Evolutionary conservation across 2,797 vertebrate genomes (phyloP).

Genomic region (Alectoris magna): DNA sequence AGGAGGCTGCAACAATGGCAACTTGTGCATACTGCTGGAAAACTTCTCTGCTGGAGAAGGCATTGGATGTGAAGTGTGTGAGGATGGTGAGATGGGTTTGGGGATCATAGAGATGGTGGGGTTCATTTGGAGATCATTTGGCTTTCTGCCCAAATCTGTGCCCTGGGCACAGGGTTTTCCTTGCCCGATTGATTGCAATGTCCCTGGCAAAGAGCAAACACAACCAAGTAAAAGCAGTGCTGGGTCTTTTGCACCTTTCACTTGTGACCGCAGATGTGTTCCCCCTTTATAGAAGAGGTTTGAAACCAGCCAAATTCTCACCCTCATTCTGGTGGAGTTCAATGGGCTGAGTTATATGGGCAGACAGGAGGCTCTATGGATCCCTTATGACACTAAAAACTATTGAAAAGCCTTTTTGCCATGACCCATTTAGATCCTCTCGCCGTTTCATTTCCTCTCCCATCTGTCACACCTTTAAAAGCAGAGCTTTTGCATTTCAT

Average conservation of each 20-base stretch:
- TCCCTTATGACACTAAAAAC: not conserved
- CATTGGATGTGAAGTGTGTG: not conserved
- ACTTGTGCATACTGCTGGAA: not conserved
- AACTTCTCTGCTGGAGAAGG: not conserved
- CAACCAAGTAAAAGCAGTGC: accelerated
- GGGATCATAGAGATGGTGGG: accelerated
- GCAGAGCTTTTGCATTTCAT: not conserved
- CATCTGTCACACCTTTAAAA: conserved; percentile 37
- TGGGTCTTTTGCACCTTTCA: not conserved
- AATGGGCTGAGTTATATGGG: not conserved
- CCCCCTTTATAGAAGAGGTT: not conserved
- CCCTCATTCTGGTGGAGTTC: not conserved
- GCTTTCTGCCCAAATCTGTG: not conserved
- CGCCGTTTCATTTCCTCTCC: conserved; percentile 19
- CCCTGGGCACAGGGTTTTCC: accelerated
- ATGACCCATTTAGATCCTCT: not conserved
- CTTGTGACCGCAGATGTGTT: not conserved
- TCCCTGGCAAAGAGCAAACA: not conserved
- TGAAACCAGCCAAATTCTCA: not conserved
- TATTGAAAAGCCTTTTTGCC: not conserved
- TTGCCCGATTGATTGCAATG: accelerated
- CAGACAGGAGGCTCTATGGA: not conserved
- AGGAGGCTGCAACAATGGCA: not conserved
- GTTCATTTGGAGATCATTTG: not conserved
- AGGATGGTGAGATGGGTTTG: accelerated